Conservation (phyloP, 1,140 invertebrate genomes). For the Myzus persicae region DNA sequence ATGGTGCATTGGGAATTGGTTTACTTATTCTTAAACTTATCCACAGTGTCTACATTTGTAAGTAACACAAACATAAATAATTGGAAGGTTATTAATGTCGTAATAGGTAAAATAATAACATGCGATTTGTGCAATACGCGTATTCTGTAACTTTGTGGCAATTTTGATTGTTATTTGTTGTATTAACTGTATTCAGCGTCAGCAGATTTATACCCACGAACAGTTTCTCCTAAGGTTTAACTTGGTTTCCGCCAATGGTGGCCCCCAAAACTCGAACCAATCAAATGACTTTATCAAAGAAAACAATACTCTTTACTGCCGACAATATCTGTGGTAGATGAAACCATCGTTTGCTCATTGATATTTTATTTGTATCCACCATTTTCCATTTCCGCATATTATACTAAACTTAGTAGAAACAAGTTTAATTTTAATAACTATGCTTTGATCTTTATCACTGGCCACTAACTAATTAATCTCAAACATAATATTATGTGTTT, state of each 20-base stretch:
- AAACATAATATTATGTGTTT: neutral
- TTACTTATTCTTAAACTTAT: neutral
- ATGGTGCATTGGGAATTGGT: neutral
- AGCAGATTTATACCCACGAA: neutral
- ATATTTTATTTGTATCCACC: conserved; percentile 4
- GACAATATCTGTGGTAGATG: neutral
- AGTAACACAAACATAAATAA: neutral
- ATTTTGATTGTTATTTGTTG: conserved; percentile 5
- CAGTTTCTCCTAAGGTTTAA: neutral
- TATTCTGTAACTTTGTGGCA: neutral
- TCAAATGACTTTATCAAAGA: neutral
- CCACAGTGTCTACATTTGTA: neutral
- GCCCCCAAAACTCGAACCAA: neutral
- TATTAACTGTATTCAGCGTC: neutral
- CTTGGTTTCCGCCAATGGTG: neutral
- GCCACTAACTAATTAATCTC: neutral
- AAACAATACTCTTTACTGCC: neutral
- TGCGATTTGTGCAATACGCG: neutral
- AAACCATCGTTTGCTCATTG: neutral
- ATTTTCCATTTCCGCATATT: neutral
- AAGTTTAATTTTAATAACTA: neutral
- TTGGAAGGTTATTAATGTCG: neutral
- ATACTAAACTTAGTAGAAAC: neutral
- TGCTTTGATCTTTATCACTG: neutral
- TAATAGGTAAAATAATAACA: conserved; percentile 3